phyloP scores from a whole-genome alignment of 2,113 vertebrate genomes.

The Tragelaphus buxtoni region DNA sequence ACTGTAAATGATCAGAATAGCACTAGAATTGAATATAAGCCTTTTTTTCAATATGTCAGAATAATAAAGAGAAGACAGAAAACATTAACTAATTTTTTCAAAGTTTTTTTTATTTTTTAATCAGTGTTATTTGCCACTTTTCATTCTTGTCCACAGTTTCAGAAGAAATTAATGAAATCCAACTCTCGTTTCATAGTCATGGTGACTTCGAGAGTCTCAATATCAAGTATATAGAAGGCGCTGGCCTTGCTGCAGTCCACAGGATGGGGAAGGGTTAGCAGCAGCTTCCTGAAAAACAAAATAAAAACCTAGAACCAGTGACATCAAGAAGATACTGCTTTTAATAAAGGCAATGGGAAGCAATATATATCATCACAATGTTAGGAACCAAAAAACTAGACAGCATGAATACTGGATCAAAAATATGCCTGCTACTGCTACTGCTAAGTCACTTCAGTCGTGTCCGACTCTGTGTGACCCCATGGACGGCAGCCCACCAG shows the following conservation, averaged over 20 bases:
- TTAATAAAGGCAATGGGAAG: conserved; percentile 8
- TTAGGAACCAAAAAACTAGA: background rate
- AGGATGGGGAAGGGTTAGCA: conserved; percentile 89
- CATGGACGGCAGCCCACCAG: too few species aligned
- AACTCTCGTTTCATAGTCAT: conserved; percentile 84
- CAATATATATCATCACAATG: background rate
- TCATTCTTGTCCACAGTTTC: conserved; percentile 56
- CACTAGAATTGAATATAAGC: background rate
- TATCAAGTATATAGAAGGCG: conserved; percentile 86
- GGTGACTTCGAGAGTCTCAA: conserved; percentile 88
- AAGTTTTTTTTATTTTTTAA: background rate
- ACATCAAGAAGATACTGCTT: background rate
- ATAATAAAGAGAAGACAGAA: conserved; percentile 24
- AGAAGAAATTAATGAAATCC: conserved; percentile 84
- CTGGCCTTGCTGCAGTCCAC: conserved; percentile 84
- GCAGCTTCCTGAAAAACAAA: conserved; percentile 85
- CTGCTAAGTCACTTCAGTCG: too few species aligned
- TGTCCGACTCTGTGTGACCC: too few species aligned
- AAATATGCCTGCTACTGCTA: background rate
- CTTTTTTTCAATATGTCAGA: background rate
- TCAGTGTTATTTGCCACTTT: background rate
- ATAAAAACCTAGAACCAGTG: conserved; percentile 7
- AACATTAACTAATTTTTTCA: background rate
- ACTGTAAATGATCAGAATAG: conserved; percentile 6
- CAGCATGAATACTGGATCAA: background rate